These are phyloP conservation scores for Epistrophe eligans DNA, from an alignment of 2,888 invertebrate genomes.

Conservation along the genomic window DNA sequence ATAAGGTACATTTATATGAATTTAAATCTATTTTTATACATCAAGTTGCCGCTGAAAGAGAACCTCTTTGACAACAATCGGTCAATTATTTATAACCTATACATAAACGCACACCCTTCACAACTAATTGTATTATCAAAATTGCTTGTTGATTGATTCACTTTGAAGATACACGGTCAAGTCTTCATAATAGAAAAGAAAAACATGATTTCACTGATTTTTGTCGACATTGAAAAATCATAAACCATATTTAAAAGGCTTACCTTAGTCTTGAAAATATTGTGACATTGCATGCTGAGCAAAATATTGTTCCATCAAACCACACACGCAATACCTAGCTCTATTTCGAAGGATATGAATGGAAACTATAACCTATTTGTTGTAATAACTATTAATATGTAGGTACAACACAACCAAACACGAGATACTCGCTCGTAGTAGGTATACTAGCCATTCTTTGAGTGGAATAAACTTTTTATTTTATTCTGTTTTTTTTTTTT, in stretches of 20 bases:
- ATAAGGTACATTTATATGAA: too few relatives aligned
- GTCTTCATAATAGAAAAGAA: background rate
- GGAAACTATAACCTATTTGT: slow-evolving; percentile 30
- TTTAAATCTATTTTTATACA: background rate
- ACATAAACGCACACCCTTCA: background rate
- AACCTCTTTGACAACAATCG: slow-evolving; percentile 10
- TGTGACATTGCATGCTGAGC: slow-evolving; percentile 66
- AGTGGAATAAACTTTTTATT: slow-evolving; percentile 36
- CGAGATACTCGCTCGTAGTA: background rate
- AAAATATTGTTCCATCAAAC: slow-evolving; percentile 37
- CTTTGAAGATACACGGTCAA: background rate
- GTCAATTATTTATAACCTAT: slow-evolving; percentile 7
- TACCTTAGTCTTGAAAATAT: slow-evolving; percentile 58
- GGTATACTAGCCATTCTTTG: background rate
- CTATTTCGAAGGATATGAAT: slow-evolving; percentile 45
- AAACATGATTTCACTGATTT: slow-evolving; percentile 31
- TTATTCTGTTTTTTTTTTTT: slow-evolving; percentile 12
- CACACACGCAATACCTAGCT: slow-evolving; percentile 49
- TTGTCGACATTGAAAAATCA: slow-evolving; percentile 60
- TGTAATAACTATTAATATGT: too few relatives aligned
- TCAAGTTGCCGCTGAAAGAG: background rate
- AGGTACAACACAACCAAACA: background rate
- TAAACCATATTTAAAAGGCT: slow-evolving; percentile 34
- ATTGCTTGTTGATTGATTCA: slow-evolving; percentile 29
- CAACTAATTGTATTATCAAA: slow-evolving; percentile 13